Conservation (phyloP, 2,113 vertebrate species). For the Lampris incognitus region DNA sequence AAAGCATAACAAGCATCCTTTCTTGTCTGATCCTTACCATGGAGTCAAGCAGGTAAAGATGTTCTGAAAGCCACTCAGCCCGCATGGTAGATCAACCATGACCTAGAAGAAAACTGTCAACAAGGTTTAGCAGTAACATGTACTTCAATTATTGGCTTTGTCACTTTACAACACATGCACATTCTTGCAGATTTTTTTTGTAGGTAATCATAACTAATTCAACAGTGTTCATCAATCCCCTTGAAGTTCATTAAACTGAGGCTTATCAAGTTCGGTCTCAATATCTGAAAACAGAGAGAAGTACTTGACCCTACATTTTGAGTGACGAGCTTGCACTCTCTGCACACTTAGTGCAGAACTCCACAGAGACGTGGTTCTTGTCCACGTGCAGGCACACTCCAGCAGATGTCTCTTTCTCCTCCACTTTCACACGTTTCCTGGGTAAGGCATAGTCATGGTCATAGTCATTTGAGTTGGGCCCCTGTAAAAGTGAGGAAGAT, state of each 20-base stretch:
- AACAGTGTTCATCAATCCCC: conserved; percentile 67
- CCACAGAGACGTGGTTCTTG: conserved; percentile 96
- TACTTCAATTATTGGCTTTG: conserved; percentile 71
- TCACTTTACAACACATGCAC: conserved; percentile 68
- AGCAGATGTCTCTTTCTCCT: conserved; percentile 84
- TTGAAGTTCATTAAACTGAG: conserved; percentile 66
- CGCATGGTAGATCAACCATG: conserved; percentile 93
- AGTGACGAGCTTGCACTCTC: conserved; percentile 88
- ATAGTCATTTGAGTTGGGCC: conserved; percentile 83
- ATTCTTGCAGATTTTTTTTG: conserved; percentile 40
- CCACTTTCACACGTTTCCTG: conserved; percentile 83
- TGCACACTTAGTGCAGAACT: conserved; percentile 96
- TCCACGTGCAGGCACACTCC: conserved; percentile 97
- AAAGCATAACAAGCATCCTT: conserved; percentile 54
- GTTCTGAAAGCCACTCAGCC: conserved; percentile 95
- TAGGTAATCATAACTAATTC: conserved; percentile 58
- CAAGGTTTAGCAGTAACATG: conserved; percentile 98
- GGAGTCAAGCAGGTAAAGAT: conserved; percentile 91
- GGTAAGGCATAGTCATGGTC: conserved; percentile 89
- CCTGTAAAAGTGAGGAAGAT: conserved; percentile 94
- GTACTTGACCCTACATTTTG: conserved; percentile 99
- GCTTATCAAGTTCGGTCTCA: conserved; percentile 76
- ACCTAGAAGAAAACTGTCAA: conserved; percentile 99
- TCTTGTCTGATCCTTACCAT: conserved; percentile 96
- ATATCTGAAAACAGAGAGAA: conserved; percentile 76